Evolutionary conservation across 2,888 invertebrate genomes (phyloP).

Genomic region (Ormia ochracea): DNA sequence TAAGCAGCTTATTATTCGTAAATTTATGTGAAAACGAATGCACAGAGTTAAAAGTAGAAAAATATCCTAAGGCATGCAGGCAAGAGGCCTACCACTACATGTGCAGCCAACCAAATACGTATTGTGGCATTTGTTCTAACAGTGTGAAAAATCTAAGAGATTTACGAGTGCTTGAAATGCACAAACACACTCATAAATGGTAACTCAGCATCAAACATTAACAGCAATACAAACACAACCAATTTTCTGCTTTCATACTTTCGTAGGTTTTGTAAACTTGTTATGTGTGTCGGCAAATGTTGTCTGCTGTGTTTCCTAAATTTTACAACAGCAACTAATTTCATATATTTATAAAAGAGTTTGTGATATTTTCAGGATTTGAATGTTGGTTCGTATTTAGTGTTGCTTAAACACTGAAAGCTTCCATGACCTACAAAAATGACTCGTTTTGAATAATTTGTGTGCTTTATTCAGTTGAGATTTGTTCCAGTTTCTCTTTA

Average conservation of each 20-base stretch:
- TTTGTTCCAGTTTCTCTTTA: background rate
- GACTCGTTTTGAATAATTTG: background rate
- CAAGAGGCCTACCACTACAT: background rate
- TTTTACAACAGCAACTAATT: conserved; percentile 17
- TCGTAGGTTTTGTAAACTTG: background rate
- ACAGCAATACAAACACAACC: background rate
- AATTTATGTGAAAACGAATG: background rate
- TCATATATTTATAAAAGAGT: conserved; percentile 18
- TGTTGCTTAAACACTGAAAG: conserved; percentile 6
- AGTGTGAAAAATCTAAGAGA: conserved; percentile 2
- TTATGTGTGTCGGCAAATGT: background rate
- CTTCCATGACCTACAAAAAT: conserved; percentile 12
- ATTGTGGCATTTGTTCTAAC: background rate
- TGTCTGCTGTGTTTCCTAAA: background rate
- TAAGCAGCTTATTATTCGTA: background rate
- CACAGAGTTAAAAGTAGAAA: too few relatives aligned
- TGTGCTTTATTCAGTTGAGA: background rate
- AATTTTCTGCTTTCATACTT: background rate
- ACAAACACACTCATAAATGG: conserved; percentile 16
- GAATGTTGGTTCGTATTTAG: background rate
- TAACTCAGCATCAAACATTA: background rate
- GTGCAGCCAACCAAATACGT: background rate
- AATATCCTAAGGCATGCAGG: background rate
- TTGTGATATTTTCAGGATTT: conserved; percentile 3
- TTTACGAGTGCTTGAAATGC: conserved; percentile 40